These are phyloP conservation scores for Calameuta idolon DNA, from an alignment of 2,888 invertebrate genomes.

Conservation along the genomic window DNA sequence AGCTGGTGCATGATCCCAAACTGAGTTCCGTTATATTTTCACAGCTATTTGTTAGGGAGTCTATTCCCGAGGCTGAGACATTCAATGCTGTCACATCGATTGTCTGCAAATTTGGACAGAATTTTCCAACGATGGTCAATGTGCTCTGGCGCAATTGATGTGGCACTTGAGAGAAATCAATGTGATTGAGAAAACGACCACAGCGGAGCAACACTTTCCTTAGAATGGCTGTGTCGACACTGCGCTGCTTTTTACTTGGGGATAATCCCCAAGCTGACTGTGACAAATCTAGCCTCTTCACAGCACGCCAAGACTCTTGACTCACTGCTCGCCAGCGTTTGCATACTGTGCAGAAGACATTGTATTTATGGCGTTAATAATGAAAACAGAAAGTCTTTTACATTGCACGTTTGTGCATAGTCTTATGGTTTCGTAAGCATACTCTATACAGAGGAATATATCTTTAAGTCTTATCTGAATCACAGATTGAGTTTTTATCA, in stretches of 20 bases:
- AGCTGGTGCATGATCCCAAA: slow-evolving; percentile 68
- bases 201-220: slow-evolving; percentile 70
- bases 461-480: slow-evolving; percentile 1
- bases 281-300: slow-evolving; percentile 54
- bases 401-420: background rate
- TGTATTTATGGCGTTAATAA: background rate
- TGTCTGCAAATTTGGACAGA: slow-evolving; percentile 71
- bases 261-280: slow-evolving; percentile 42
- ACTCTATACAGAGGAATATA: background rate
- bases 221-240: slow-evolving; percentile 68
- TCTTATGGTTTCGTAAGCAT: background rate
- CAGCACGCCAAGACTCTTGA: slow-evolving; percentile 69
- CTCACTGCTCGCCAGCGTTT: slow-evolving; percentile 71
- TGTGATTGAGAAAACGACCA: slow-evolving; percentile 67
- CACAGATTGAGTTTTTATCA: too few species aligned
- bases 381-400: background rate
- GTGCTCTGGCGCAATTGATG: slow-evolving; percentile 70
- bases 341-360: slow-evolving; percentile 63
- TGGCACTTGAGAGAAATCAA: slow-evolving; percentile 70
- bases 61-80: slow-evolving; percentile 69
- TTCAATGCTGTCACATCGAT: slow-evolving; percentile 69
- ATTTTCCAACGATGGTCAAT: slow-evolving; percentile 70
- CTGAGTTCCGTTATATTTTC: slow-evolving; percentile 68
- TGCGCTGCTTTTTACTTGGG: slow-evolving; percentile 12
- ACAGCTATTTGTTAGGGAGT: slow-evolving; percentile 69